Evolutionary conservation across 2,113 vertebrate species (phyloP).

Genomic region (Nannobrachium achirus): DNA sequence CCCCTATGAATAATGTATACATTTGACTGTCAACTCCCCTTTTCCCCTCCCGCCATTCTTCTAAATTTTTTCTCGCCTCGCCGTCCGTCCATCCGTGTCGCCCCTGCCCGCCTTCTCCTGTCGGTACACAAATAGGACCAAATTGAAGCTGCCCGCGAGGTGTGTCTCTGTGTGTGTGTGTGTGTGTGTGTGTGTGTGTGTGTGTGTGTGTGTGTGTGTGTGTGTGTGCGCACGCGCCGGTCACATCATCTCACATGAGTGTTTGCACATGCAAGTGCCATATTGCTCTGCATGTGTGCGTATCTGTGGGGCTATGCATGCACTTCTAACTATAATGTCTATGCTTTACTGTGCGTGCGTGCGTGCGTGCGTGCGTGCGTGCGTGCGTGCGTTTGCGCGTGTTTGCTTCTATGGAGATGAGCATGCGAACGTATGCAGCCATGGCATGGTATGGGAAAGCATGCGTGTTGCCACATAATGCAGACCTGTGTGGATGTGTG

Average conservation of each 20-base stretch:
- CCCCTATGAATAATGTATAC: constrained; percentile 61
- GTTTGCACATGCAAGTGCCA: too few relatives aligned
- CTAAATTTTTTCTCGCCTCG: not conserved
- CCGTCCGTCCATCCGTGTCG: constrained; percentile 52
- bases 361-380: too few relatives aligned
- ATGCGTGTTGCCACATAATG: too few relatives aligned
- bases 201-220: not conserved
- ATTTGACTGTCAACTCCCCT: constrained; percentile 36
- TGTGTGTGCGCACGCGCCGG: not conserved
- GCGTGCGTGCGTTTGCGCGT: too few relatives aligned
- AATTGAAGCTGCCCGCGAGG: constrained; percentile 50
- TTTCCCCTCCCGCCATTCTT: constrained; percentile 16
- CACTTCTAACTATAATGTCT: too few relatives aligned
- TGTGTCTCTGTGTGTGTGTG: not conserved
- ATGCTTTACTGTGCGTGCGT: too few relatives aligned
- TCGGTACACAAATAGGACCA: constrained; percentile 60
- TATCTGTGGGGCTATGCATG: too few relatives aligned
- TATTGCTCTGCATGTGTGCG: too few relatives aligned
- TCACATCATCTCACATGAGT: too few relatives aligned
- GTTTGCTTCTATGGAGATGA: too few relatives aligned
- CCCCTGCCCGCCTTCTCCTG: constrained; percentile 54
- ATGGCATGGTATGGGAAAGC: too few relatives aligned
- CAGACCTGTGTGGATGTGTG: not conserved
- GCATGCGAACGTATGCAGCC: too few relatives aligned
- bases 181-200: not conserved